A percentile compares a stretch with the other conserved stretches of the same genome.
Conservation (phyloP, 2,888 invertebrate genomes). For the Rugalucina vietnamica region DNA sequence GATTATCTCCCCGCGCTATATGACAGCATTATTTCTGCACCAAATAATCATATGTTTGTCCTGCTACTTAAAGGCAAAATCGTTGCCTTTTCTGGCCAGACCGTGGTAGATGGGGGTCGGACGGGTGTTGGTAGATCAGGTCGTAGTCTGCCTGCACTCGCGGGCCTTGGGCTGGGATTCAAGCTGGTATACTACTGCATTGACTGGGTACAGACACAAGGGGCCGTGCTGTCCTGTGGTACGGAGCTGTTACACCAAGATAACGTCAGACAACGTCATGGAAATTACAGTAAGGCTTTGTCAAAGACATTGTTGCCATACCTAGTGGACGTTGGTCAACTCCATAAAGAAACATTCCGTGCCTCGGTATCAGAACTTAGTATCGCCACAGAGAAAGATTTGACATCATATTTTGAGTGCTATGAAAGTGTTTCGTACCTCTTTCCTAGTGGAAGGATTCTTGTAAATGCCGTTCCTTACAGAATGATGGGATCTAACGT, state of each 20-base stretch:
- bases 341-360: no score
- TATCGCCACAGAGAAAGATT: background rate
- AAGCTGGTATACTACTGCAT: background rate
- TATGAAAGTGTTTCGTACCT: background rate
- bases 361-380: no score
- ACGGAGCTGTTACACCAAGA: background rate
- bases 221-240: no score
- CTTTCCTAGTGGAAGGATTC: background rate
- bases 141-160: background rate
- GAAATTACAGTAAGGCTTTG: background rate
- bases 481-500: background rate
- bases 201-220: background rate
- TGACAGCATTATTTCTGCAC: background rate
- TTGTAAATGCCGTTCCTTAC: background rate
- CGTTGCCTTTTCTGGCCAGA: background rate
- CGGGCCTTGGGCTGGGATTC: background rate
- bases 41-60: background rate
- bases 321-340: background rate
- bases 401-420: background rate
- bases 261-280: background rate
- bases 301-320: background rate
- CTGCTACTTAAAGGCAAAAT: background rate
- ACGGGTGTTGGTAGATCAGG: background rate
- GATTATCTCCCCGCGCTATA: conserved; percentile 5
- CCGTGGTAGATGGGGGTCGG: background rate